A percentile compares a stretch with the other conserved stretches of the same genome.
These are phyloP conservation scores for Hymenochirus boettgeri DNA, from an alignment of 2,113 vertebrate genomes.

Conservation along the genomic window DNA sequence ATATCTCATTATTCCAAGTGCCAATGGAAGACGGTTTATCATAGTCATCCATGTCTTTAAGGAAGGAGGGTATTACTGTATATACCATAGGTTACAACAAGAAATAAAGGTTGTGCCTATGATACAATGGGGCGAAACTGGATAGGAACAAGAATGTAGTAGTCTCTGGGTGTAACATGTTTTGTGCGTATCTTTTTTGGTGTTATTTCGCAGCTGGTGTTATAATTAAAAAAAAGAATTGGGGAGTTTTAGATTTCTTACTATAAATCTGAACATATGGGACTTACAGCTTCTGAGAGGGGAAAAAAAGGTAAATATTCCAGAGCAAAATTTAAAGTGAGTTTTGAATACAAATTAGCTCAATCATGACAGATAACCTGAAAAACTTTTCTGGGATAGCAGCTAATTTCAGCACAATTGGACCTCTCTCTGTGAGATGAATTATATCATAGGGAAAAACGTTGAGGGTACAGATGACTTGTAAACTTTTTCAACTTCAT, in stretches of 20 bases:
- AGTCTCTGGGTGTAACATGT: not conserved
- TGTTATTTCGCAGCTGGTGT: not conserved
- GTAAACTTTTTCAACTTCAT: slow-evolving; percentile 25
- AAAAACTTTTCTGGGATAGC: slow-evolving; percentile 15
- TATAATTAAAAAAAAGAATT: not conserved
- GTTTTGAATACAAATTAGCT: slow-evolving; percentile 33
- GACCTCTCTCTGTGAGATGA: slow-evolving; percentile 32
- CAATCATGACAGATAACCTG: slow-evolving; percentile 26
- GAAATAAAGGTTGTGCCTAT: too few relatives aligned
- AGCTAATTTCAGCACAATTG: slow-evolving; percentile 36
- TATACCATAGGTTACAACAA: too few relatives aligned
- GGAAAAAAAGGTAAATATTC: slow-evolving; percentile 33
- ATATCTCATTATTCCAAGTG: too few relatives aligned
- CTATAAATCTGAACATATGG: slow-evolving; percentile 20
- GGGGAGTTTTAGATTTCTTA: not conserved
- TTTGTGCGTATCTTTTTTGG: not conserved
- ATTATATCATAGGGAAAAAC: slow-evolving; percentile 21
- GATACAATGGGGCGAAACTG: too few relatives aligned
- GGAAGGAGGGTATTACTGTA: too few relatives aligned
- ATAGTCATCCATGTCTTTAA: too few relatives aligned
- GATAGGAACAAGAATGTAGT: too few relatives aligned
- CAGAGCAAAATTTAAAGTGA: slow-evolving; percentile 17
- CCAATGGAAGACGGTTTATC: too few relatives aligned
- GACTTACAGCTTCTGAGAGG: slow-evolving; percentile 23
- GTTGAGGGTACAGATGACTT: slow-evolving; percentile 26